Conservation (phyloP, 1,140 invertebrate genomes). For the Maconellicoccus hirsutus region DNA sequence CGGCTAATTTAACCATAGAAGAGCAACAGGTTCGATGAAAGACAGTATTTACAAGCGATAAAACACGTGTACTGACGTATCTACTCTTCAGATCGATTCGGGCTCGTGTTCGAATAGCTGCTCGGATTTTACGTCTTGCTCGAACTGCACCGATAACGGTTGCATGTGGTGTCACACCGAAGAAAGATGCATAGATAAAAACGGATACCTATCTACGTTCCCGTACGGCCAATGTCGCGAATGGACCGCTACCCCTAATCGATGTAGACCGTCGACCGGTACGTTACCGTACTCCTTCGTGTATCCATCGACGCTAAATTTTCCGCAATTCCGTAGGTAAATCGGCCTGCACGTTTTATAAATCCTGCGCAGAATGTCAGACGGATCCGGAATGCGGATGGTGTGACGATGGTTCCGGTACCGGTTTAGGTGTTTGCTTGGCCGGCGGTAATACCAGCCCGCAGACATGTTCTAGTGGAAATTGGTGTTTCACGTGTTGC, state of each 20-base stretch:
- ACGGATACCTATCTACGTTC: slow-evolving; percentile 90
- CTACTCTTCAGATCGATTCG: not conserved
- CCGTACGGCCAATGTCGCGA: slow-evolving; percentile 94
- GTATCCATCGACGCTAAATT: not conserved
- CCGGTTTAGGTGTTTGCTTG: slow-evolving; percentile 55
- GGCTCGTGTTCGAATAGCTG: slow-evolving; percentile 58
- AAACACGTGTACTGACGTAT: not conserved
- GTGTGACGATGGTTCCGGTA: slow-evolving; percentile 88
- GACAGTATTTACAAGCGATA: not conserved
- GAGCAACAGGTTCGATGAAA: slow-evolving; percentile 27
- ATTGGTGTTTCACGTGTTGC: slow-evolving; percentile 90
- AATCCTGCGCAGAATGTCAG: slow-evolving; percentile 72
- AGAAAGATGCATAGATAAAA: slow-evolving; percentile 84
- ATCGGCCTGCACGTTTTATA: slow-evolving; percentile 49
- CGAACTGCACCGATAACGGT: slow-evolving; percentile 77
- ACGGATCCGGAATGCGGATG: slow-evolving; percentile 89
- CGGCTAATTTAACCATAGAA: slow-evolving; percentile 28
- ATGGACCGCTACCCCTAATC: slow-evolving; percentile 67
- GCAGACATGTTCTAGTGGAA: slow-evolving; percentile 41
- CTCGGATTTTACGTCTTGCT: slow-evolving; percentile 62
- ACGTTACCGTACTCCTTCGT: not conserved
- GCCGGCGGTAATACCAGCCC: slow-evolving; percentile 36
- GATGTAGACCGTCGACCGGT: slow-evolving; percentile 37
- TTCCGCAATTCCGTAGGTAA: slow-evolving; percentile 33
- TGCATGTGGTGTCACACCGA: slow-evolving; percentile 91